Evolutionary conservation across 2,113 vertebrate species (phyloP), one percentile per base, ranked within the genome.

Genomic region (Gorsachius goisagi): DNA sequence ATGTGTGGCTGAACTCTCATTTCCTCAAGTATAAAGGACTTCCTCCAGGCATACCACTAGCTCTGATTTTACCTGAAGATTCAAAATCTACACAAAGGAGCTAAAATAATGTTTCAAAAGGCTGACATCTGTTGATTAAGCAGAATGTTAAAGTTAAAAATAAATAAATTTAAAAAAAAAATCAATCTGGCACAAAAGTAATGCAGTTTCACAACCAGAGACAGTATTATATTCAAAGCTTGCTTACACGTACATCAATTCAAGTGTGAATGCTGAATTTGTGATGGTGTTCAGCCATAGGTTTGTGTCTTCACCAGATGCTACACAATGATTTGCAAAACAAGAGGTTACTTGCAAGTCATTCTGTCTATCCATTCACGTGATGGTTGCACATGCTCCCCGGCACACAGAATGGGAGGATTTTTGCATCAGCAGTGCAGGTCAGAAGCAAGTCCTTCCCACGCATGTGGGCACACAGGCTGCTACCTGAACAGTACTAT

Each of bases 401-500:
- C 58, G 27, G 12, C n/a, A 86, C 45, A 80, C 1, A 32, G 8
- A 68, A 69, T 5, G 64, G 9, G 27, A 66, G 9, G 6, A 55
- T 28, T 84, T 84, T 30, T 53, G 55, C 17, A 50, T 9, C 13
- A 56, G 16, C 9, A 18, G 4, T 12, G 30, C 15, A 33, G 27
- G 15, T 49, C 37, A 53, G 55, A 72, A 84, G 6, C 35, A 80
- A 64, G 15, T 14, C 44, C 39, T 58, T 84, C 68, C 52, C 63
- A 69, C 11, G 7, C 18, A 23, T 5, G 39, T 3, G 12, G 18
- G 41, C 8, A 26, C 0, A 1, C 30, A 33, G 3, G 6, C 30
- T 66, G 37, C 30, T 16, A 27, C 1, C 19, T 74, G 15, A 77
- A 50, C 26, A 49, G 11, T 8, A 9, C 22, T 11, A 2, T 49